Percentiles rank a stretch among this genome's conserved stretches.
Conservation (phyloP, 2,797 vertebrate genomes). For the Glossophaga mutica region DNA sequence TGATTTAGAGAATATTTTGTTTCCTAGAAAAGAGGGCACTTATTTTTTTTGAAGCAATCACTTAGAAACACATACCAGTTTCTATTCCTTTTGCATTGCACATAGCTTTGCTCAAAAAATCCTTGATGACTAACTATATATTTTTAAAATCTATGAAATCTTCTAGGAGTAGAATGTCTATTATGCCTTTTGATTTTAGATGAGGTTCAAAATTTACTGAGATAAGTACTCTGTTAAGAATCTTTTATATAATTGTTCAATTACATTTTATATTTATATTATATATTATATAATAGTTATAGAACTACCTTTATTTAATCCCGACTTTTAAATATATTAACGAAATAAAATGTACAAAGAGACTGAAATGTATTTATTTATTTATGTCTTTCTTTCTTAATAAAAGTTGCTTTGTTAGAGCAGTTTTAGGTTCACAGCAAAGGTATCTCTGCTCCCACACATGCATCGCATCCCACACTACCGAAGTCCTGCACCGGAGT, state of each 20-base stretch:
- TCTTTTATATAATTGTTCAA: neutral
- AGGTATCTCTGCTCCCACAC: neutral
- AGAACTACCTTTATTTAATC: neutral
- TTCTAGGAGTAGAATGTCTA: neutral
- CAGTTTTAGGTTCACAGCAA: neutral
- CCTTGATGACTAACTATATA: neutral
- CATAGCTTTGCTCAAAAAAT: neutral
- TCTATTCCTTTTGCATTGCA: neutral
- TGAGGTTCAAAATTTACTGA: neutral
- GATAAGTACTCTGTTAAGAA: neutral
- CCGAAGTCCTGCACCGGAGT: neutral
- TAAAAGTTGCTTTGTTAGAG: neutral
- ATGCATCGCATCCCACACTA: neutral
- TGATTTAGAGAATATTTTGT: conserved; percentile 46
- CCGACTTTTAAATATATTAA: neutral
- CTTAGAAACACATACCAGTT: neutral
- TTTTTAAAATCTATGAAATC: neutral
- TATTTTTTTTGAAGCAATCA: neutral
- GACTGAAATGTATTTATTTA: neutral
- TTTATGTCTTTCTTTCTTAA: neutral
- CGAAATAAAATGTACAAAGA: neutral
- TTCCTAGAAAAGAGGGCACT: conserved; percentile 32
- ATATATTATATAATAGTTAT: neutral
- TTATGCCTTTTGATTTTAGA: neutral
- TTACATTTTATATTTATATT: neutral